phyloP scores from a whole-genome alignment of 2,888 invertebrate genomes.

The Gnatocerus cornutus region DNA sequence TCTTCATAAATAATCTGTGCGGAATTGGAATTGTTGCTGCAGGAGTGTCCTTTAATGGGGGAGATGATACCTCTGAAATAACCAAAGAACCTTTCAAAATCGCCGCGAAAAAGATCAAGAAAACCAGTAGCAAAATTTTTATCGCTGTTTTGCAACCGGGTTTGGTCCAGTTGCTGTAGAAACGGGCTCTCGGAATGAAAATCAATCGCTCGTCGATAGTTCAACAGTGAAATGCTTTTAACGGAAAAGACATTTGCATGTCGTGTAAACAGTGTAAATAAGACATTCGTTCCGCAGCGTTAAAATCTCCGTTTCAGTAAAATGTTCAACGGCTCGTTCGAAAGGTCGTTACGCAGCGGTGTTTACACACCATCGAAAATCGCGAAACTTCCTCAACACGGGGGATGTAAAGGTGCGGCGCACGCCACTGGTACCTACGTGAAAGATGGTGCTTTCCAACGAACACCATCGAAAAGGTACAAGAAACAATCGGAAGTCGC shows the following conservation, averaged over 20 bases:
- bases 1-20: conserved; percentile 20
- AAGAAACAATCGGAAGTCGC: conserved; percentile 66
- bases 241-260: no score
- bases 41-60: neutral
- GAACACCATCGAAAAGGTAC: conserved; percentile 72
- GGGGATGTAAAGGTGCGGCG: conserved; percentile 83
- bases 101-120: neutral
- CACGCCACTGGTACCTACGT: conserved; percentile 80
- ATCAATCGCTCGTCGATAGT: no score
- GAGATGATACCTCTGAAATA: neutral
- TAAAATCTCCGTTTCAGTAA: conserved; percentile 71
- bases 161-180: no score
- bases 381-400: conserved; percentile 77
- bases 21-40: conserved; percentile 4
- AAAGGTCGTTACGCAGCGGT: conserved; percentile 75
- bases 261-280: no score
- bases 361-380: conserved; percentile 70
- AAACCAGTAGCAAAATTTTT: conserved; percentile 6
- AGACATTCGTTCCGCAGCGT: no score
- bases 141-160: neutral
- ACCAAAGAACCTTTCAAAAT: neutral
- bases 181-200: no score
- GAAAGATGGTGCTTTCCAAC: conserved; percentile 61
- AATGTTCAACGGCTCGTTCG: conserved; percentile 69
- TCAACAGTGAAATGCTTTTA: no score